These are phyloP conservation scores for Danionella cerebrum DNA, from an alignment of 2,113 vertebrate species.

Conservation along the genomic window DNA sequence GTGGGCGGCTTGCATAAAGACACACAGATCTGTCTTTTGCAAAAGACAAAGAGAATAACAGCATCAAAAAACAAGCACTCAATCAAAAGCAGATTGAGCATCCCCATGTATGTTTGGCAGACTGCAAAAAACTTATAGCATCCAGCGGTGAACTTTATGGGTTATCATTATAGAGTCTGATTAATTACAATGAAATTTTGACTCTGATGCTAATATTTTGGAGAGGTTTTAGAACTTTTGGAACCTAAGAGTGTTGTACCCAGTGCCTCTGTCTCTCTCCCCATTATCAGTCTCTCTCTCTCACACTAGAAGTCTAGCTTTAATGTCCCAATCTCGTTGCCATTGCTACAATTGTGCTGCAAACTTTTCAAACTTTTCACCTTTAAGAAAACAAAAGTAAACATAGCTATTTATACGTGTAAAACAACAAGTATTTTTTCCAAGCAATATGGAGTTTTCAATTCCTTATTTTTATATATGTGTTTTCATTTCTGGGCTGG, in stretches of 20 bases:
- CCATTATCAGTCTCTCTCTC: not conserved
- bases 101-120: not conserved
- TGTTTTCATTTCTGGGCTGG: no score
- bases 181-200: not conserved
- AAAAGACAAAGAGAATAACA: slow-evolving; percentile 20
- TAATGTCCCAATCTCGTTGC: not conserved
- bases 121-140: not conserved
- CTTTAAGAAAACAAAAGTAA: not conserved
- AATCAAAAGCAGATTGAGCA: slow-evolving; percentile 13
- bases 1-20: slow-evolving; percentile 20
- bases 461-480: no score
- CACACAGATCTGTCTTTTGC: slow-evolving; percentile 13
- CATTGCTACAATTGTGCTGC: not conserved
- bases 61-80: slow-evolving; percentile 13
- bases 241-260: not conserved
- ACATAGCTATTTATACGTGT: no score
- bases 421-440: no score
- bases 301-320: not conserved
- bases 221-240: not conserved
- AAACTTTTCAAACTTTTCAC: not conserved
- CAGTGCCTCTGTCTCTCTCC: not conserved
- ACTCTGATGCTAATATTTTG: not conserved
- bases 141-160: not conserved
- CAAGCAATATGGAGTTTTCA: no score
- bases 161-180: not conserved